phyloP scores from a whole-genome alignment of 2,113 vertebrate genomes.

The Suncus etruscus region DNA sequence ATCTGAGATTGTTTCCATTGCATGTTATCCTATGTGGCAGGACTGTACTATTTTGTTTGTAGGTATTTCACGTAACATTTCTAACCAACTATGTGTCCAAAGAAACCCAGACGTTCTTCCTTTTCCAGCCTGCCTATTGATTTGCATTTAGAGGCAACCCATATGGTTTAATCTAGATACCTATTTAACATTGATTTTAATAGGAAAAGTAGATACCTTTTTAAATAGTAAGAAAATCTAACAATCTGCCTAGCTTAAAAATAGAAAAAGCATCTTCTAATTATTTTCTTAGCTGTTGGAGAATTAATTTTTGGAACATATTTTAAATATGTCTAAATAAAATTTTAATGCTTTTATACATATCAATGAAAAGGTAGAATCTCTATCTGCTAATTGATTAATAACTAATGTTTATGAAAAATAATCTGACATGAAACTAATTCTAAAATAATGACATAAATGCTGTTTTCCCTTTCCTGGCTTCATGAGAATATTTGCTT shows the following conservation, averaged over 20 bases:
- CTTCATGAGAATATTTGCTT: slow-evolving; percentile 80
- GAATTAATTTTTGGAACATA: slow-evolving; percentile 55
- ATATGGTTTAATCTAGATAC: slow-evolving; percentile 54
- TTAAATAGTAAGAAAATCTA: slow-evolving; percentile 66
- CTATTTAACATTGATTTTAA: slow-evolving; percentile 67
- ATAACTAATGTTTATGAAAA: slow-evolving; percentile 82
- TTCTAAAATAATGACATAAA: slow-evolving; percentile 71
- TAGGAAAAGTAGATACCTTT: slow-evolving; percentile 68
- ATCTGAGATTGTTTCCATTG: slow-evolving; percentile 81
- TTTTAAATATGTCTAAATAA: slow-evolving; percentile 62
- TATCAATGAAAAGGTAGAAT: slow-evolving; percentile 87
- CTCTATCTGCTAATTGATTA: slow-evolving; percentile 85
- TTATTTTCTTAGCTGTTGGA: slow-evolving; percentile 65
- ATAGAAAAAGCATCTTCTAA: slow-evolving; percentile 48
- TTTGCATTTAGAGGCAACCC: slow-evolving; percentile 62
- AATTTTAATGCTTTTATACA: slow-evolving; percentile 79
- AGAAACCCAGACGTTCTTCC: slow-evolving; percentile 73
- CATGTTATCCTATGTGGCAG: slow-evolving; percentile 78
- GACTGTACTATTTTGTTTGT: slow-evolving; percentile 65
- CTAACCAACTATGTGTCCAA: slow-evolving; percentile 61
- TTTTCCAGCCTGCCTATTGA: slow-evolving; percentile 76
- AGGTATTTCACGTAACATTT: slow-evolving; percentile 67
- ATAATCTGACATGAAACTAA: slow-evolving; percentile 78
- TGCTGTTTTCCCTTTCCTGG: slow-evolving; percentile 69
- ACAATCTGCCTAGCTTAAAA: slow-evolving; percentile 59